phyloP scores from a whole-genome alignment of 1,140 invertebrate species.

The Ceratosolen solmsi region DNA sequence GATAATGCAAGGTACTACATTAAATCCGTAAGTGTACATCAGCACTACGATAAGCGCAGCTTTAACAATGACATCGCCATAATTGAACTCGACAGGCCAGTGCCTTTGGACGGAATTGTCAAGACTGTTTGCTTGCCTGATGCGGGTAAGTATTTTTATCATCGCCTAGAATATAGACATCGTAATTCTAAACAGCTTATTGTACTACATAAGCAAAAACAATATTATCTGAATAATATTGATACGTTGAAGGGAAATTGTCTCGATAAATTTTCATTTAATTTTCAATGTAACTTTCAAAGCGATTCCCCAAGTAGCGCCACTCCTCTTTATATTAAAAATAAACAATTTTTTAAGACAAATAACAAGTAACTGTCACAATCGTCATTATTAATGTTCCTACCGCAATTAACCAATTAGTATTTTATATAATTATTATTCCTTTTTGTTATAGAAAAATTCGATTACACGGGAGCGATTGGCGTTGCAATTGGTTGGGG shows the following conservation, averaged over 20 bases:
- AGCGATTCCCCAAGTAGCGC: too few relatives aligned
- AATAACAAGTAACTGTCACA: too few relatives aligned
- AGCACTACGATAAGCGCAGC: slow-evolving; percentile 79
- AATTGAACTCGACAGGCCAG: slow-evolving; percentile 79
- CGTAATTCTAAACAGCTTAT: not conserved
- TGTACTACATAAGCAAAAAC: not conserved
- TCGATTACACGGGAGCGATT: slow-evolving; percentile 77
- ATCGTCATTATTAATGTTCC: too few relatives aligned
- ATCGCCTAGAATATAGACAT: not conserved
- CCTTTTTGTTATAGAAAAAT: not conserved
- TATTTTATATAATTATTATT: too few relatives aligned
- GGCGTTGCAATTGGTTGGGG: slow-evolving; percentile 87
- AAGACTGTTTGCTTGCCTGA: slow-evolving; percentile 83
- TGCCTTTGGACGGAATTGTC: slow-evolving; percentile 76
- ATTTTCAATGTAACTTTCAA: too few relatives aligned
- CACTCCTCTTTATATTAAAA: too few relatives aligned
- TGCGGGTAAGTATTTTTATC: slow-evolving; percentile 41
- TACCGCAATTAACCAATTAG: too few relatives aligned
- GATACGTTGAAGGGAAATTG: too few relatives aligned
- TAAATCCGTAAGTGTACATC: slow-evolving; percentile 75
- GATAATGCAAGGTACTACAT: slow-evolving; percentile 65
- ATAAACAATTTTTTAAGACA: too few relatives aligned
- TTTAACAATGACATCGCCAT: slow-evolving; percentile 89
- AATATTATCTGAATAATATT: too few relatives aligned
- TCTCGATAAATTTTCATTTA: too few relatives aligned